Conservation (phyloP, 2,797 vertebrate genomes). For the Diceros bicornis region DNA sequence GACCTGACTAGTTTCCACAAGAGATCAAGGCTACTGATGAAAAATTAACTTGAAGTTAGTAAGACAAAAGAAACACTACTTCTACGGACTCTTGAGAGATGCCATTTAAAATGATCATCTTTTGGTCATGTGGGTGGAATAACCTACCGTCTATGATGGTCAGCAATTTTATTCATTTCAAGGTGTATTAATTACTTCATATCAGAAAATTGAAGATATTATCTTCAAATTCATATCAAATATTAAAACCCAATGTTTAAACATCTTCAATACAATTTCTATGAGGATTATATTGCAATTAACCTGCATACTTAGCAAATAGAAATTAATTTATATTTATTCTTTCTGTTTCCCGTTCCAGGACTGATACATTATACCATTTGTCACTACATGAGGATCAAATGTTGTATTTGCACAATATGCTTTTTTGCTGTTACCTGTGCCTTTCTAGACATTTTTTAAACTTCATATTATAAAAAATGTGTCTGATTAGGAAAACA, state of each 20-base stretch:
- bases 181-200: neutral
- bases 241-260: neutral
- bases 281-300: neutral
- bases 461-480: neutral
- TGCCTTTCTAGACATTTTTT: neutral
- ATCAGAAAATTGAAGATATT: neutral
- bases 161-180: neutral
- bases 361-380: neutral
- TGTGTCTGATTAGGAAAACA: neutral
- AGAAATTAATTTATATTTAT: conserved; percentile 21
- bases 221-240: neutral
- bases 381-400: neutral
- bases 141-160: neutral
- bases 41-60: neutral
- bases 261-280: neutral
- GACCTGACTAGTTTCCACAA: neutral
- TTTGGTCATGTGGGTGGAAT: neutral
- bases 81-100: neutral
- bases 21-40: neutral
- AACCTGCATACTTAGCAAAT: neutral
- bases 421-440: neutral
- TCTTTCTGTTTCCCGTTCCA: neutral
- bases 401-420: neutral
- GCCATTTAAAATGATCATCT: neutral
- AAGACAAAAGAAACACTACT: neutral